Base-by-base conservation (phyloP, 2,888 invertebrate species). In the Scaptomyza reducta region DNA sequence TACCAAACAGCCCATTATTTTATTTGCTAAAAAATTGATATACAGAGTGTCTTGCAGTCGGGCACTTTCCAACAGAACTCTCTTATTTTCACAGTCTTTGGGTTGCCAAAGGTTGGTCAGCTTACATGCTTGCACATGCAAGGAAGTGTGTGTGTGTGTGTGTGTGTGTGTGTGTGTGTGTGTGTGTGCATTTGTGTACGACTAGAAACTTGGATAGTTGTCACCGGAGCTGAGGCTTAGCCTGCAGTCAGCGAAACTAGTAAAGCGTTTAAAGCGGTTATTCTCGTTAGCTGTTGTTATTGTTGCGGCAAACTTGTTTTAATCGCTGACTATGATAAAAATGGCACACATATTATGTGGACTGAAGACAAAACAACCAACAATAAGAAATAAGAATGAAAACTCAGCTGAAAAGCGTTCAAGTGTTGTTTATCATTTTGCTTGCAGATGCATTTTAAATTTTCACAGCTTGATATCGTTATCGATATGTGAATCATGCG, bases 261-360 rank as follows among this genome's bases (percentile, higher is more conserved):
- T 51, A 71, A 69, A 59, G 45, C 38, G 51, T 46, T 45, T 55
- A 63, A 70, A 81, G 81, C 74, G 84, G 87, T 82, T 82, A 82
- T 82, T 86, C 87, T 86, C 70, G 81, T 81, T 81, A 76, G 86
- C 74, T 68, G 61, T 67, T 74, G 68, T 67, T 77, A 57, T 72
- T 78, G 60, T 56, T 66, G 59, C 64, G 61, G 40, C 71, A 81
- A 81, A 81, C 80, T 79, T 53, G 80, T 85, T 85, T 85, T 77
- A 73, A 69, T 59, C 66, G 80, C 59, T 76, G 71, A 70, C 74
- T 75, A 55, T 75, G 85, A 81, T 78, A 75, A 78, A 78, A 82
- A 73, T 80, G 76, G 79, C 79, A 79, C 86, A 81, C 65, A 73
- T 77, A 61, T 64, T 67, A 72, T 64, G 58, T 54, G 42, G 29